phyloP scores from a whole-genome alignment of 1,140 invertebrate genomes.

The Drosophila kohkoa region DNA sequence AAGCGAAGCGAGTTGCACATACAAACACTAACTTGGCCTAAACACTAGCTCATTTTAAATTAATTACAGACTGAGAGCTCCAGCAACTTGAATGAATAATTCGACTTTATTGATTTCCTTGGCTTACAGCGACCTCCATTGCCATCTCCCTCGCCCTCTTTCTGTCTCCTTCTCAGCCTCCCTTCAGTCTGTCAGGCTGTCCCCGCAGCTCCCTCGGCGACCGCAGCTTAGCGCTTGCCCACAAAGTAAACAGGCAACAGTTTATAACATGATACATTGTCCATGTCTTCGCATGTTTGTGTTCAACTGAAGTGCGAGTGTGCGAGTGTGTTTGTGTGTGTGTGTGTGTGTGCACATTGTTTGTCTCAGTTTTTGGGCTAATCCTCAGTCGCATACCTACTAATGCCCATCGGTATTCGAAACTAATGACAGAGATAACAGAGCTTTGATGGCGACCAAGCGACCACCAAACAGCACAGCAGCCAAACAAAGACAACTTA shows the following conservation, averaged over 20 bases:
- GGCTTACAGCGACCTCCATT: background rate
- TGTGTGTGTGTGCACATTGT: constrained; percentile 6
- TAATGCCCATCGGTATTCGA: constrained; percentile 66
- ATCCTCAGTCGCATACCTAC: constrained; percentile 39
- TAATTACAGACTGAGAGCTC: constrained; percentile 55
- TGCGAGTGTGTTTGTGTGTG: background rate
- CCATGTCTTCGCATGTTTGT: constrained; percentile 18
- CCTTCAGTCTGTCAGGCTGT: background rate
- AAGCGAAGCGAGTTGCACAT: background rate
- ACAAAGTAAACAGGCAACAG: constrained; percentile 28
- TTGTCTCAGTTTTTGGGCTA: constrained; percentile 30
- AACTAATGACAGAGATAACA: constrained; percentile 61
- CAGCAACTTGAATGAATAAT: constrained; percentile 61
- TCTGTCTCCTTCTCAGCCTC: background rate
- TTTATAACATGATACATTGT: constrained; percentile 37
- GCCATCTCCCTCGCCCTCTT: background rate
- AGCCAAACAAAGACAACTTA: background rate
- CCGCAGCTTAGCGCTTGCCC: background rate
- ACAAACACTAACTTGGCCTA: constrained; percentile 40
- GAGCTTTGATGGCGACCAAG: constrained; percentile 34
- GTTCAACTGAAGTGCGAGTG: background rate
- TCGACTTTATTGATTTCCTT: constrained; percentile 62
- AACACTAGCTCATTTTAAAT: constrained; percentile 69
- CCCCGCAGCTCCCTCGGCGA: background rate
- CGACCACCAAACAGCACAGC: background rate